Base-by-base conservation (phyloP, 1,140 invertebrate species). In the Cataglyphis hispanica region DNA sequence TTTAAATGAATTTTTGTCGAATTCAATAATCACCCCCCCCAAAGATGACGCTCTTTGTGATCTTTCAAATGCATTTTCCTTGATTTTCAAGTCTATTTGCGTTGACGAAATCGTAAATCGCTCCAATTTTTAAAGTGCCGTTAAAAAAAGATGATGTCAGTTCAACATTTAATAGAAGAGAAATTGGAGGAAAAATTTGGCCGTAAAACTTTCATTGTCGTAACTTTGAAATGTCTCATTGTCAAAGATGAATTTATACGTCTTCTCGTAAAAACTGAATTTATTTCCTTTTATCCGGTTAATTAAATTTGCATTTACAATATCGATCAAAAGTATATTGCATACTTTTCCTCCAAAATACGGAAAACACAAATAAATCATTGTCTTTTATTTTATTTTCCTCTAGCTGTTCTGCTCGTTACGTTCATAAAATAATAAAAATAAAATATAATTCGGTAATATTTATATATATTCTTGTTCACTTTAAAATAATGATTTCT, bases 281-380 rank as follows among this genome's bases (percentile, higher is more conserved):
- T 22, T 13, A 72, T 60, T 60, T 60, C 22, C 25, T 58, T 46
- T 78, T 46, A 64, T 46, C 40, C n/a, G 50, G 43, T 19, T 72
- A 81, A 81, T 81, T 70, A 72, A 81, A 72, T 81, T 81, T 34
- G 43, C 66, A 50, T 19, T 5, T 16, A 50, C 40, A 43, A 10
- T 43, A 43, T 10, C 40, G 40, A 10, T 11, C 10, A 43, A 43
- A 43, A 43, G 8, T 40, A 40, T 40, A 40, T 40, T 40, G 37
- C 37, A 40, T 40, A 40, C 1, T n/a, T n/a, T n/a, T n/a, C 8
- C 37, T 6, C 10, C 1, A 43, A 43, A 43, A 43, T 43, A 43
- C 7, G 8, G 6, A 8, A 8, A 37, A 37, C 37, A 7, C 7
- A 37, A 37, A 7, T 37, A 37, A 37, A 8, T 37, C 6, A 43